These are phyloP conservation scores for Pangasius krempfi DNA, from an alignment of 2,797 vertebrate genomes.

Conservation along the genomic window DNA sequence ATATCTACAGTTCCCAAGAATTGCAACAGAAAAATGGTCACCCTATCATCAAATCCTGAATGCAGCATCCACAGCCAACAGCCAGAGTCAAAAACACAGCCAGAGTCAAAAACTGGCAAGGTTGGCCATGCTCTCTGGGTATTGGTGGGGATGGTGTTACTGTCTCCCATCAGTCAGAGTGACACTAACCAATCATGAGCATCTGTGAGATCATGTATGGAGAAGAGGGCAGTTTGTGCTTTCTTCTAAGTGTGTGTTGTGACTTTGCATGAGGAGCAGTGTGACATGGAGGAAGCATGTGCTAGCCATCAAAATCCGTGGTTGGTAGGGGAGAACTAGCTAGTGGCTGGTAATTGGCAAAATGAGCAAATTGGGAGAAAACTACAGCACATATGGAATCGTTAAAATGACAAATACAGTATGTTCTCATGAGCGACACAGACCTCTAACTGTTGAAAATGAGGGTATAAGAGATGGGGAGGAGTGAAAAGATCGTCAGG, in stretches of 20 bases:
- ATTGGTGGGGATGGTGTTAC: not conserved
- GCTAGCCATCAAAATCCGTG: not conserved
- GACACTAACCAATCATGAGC: not conserved
- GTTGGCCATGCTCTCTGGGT: not conserved
- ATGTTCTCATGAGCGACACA: not conserved
- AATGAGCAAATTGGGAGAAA: not conserved
- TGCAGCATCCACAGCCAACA: not conserved
- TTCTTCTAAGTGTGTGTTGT: not conserved
- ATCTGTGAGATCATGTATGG: not conserved
- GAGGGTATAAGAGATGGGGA: conserved; percentile 28
- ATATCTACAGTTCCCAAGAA: not conserved
- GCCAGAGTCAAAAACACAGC: conserved; percentile 5
- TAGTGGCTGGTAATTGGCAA: not conserved
- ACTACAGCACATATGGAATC: not conserved
- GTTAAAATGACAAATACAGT: not conserved
- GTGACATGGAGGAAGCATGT: not conserved
- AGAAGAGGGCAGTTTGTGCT: not conserved
- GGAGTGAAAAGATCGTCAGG: not conserved
- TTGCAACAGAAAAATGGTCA: not conserved
- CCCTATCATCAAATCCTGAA: not conserved
- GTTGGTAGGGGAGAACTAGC: not conserved
- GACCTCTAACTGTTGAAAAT: conserved; percentile 28
- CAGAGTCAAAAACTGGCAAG: conserved; percentile 26
- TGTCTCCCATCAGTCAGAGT: not conserved
- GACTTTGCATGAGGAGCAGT: not conserved